These are phyloP conservation scores for Geotrypetes seraphini DNA, from an alignment of 2,797 vertebrate species.

Conservation along the genomic window DNA sequence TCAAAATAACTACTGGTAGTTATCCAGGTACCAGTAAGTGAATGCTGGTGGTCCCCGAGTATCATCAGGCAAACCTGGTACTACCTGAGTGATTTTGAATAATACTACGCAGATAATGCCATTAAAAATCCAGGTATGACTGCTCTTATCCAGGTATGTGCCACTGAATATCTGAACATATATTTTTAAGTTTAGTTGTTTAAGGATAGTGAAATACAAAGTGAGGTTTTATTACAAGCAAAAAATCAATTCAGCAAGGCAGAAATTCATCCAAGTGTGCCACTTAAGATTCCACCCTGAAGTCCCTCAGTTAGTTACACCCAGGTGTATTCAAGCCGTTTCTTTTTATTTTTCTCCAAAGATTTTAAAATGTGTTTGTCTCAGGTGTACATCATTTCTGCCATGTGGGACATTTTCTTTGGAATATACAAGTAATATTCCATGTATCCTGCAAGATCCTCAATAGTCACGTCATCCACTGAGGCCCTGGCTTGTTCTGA, in stretches of 20 bases:
- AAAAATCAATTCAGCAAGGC: slow-evolving; percentile 38
- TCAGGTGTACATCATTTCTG: slow-evolving; percentile 98
- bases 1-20: too few relatives aligned
- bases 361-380: too few relatives aligned
- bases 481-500: slow-evolving; percentile 87
- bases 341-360: slow-evolving; percentile 23
- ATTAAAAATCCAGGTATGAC: too few relatives aligned
- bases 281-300: slow-evolving; percentile 21
- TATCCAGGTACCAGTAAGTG: too few relatives aligned
- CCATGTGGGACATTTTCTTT: slow-evolving; percentile 99
- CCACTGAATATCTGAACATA: too few relatives aligned
- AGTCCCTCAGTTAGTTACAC: too few relatives aligned
- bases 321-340: too few relatives aligned
- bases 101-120: too few relatives aligned
- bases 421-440: slow-evolving; percentile 94
- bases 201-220: slow-evolving; percentile 39
- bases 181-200: slow-evolving; percentile 37
- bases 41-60: too few relatives aligned
- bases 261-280: slow-evolving; percentile 24
- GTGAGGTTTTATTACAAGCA: slow-evolving; percentile 59
- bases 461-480: slow-evolving; percentile 93
- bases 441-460: slow-evolving; percentile 96
- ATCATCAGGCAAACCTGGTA: too few relatives aligned
- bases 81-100: too few relatives aligned
- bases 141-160: too few relatives aligned